Evolutionary conservation across 2,888 invertebrate genomes (phyloP), one percentile per base, ranked within the genome.

Genomic region (Hirtodrosophila duncani): DNA sequence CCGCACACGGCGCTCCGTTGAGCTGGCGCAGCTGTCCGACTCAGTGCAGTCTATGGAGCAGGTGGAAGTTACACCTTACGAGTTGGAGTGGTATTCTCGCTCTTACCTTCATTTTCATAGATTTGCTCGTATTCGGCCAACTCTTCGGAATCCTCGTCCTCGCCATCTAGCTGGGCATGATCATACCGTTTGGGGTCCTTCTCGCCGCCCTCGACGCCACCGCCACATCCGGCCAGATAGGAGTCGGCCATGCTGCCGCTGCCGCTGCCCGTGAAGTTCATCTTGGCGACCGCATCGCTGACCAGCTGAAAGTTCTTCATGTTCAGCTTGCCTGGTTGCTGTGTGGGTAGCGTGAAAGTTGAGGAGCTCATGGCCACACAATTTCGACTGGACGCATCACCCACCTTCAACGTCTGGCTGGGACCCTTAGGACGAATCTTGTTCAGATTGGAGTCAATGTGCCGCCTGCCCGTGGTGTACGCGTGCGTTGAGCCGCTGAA

Each of bases 301-400:
- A 96, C 95, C 87, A 95, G 91, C 36, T 94, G 92, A 86, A 93
- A 96, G 85, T 95, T 95, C 86, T 94, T 94, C 89, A 95, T 89
- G 85, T 96, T 95, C 83, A 96, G 88, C 88, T 95, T 95, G 49
- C 96, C 96, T 9, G 96, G 95, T 91, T 95, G 94, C 91, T 92
- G 84, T 44, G 80, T 81, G 81, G 70, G 70, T 39, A 71, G 67
- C 43, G 70, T 71, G 43, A 71, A 71, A 26, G 70, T 71, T 24
- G 70, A 71, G 26, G 63, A 63, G 77, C 80, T 71, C 70, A 71
- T 71, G 16, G 75, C 67, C 30, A 59, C 59, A 63, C 80, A 79
- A 38, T 79, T 81, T 18, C 81, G 72, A 50, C 68, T 67, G 63
- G 79, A 60, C 52, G 65, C 64, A 23, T 60, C 63, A 42, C 52